Conservation (phyloP, 2,888 invertebrate species). For the Hemicrepidius hirtus region DNA sequence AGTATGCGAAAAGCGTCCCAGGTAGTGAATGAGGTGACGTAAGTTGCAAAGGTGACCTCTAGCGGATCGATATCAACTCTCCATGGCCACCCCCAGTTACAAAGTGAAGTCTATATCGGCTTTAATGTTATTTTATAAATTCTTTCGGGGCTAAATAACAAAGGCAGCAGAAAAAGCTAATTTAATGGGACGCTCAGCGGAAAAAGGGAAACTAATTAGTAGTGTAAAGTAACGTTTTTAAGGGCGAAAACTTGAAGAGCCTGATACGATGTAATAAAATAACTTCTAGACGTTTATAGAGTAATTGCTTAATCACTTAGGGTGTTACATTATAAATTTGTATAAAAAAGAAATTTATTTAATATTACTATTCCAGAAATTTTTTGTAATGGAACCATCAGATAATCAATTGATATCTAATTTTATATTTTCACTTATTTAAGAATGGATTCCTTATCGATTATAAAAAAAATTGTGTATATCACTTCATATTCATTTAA, state of each 20-base stretch:
- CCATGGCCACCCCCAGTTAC: slow-evolving; percentile 43
- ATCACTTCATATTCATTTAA: too few relatives aligned
- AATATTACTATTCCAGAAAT: too few relatives aligned
- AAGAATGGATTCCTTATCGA: too few relatives aligned
- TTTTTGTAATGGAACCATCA: too few relatives aligned
- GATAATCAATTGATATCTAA: too few relatives aligned
- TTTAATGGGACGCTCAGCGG: not conserved
- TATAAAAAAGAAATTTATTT: too few relatives aligned
- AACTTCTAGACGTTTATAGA: too few relatives aligned
- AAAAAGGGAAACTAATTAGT: slow-evolving; percentile 2
- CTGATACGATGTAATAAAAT: too few relatives aligned
- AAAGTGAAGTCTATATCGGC: slow-evolving; percentile 41
- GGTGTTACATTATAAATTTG: too few relatives aligned
- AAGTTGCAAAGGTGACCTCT: slow-evolving; percentile 57
- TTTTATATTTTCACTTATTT: too few relatives aligned
- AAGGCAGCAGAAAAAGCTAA: not conserved
- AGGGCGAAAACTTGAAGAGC: not conserved
- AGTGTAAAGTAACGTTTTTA: not conserved
- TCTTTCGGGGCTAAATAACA: slow-evolving; percentile 7
- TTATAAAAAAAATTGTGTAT: too few relatives aligned
- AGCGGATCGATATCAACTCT: slow-evolving; percentile 53
- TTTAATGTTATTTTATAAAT: slow-evolving; percentile 41
- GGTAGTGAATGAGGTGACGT: slow-evolving; percentile 55
- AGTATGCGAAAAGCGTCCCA: slow-evolving; percentile 39
- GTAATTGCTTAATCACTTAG: too few relatives aligned